A percentile compares a stretch with the other conserved stretches of the same genome.
These are phyloP conservation scores for Notolepis coatsorum DNA, from an alignment of 2,797 vertebrate genomes.

Conservation along the genomic window DNA sequence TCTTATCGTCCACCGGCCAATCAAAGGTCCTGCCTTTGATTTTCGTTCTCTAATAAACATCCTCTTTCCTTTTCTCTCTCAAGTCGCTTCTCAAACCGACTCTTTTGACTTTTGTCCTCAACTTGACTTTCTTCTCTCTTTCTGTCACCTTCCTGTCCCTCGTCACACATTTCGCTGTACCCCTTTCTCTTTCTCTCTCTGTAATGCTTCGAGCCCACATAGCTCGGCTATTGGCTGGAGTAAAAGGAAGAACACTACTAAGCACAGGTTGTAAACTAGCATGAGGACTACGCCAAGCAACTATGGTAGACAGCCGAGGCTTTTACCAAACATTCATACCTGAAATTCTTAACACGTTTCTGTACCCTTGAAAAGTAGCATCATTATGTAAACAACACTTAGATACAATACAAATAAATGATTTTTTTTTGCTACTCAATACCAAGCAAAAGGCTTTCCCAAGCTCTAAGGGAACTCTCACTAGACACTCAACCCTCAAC, in stretches of 20 bases:
- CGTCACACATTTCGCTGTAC: conserved; percentile 6
- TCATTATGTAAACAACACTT: conserved; percentile 85
- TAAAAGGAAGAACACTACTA: conserved; percentile 59
- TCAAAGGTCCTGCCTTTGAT: conserved; percentile 71
- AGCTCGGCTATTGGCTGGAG: conserved; percentile 55
- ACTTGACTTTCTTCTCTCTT: conserved; percentile 18
- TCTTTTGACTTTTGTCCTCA: conserved; percentile 53
- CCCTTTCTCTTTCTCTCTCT: background rate
- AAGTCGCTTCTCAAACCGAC: conserved; percentile 51
- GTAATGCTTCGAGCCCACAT: conserved; percentile 1
- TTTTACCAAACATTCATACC: conserved; percentile 68
- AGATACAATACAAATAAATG: conserved; percentile 64
- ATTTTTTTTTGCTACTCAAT: conserved; percentile 38
- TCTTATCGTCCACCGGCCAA: conserved; percentile 28
- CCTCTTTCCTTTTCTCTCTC: conserved; percentile 54
- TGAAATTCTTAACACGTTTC: conserved; percentile 65
- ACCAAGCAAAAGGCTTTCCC: conserved; percentile 33
- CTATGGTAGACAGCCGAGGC: conserved; percentile 63
- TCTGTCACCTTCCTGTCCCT: conserved; percentile 16
- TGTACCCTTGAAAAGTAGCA: conserved; percentile 80
- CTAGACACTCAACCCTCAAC: conserved; percentile 23
- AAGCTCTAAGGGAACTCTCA: conserved; percentile 18
- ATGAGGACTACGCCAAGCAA: conserved; percentile 60
- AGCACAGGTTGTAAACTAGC: conserved; percentile 71
- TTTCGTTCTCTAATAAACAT: conserved; percentile 54